Conservation (phyloP, 2,797 vertebrate species). For the Phataginus tricuspis region DNA sequence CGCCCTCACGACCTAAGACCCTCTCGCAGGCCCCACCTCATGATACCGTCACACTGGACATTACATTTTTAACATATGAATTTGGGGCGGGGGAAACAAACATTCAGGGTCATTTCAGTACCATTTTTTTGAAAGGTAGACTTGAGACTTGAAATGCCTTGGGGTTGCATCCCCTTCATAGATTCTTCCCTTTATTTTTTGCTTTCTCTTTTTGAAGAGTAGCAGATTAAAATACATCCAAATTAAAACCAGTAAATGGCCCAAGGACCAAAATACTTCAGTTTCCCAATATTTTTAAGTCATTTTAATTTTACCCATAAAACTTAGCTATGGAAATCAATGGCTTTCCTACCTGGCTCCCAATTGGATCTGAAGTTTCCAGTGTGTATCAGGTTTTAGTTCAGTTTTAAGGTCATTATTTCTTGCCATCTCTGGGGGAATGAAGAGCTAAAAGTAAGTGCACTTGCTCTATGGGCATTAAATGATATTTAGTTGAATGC, state of each 20-base stretch:
- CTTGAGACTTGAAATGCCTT: background rate
- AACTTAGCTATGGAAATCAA: background rate
- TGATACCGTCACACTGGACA: background rate
- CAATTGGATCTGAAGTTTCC: background rate
- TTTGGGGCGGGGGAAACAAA: background rate
- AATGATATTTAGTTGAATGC: slow-evolving; percentile 26
- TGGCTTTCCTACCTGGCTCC: background rate
- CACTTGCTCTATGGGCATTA: background rate
- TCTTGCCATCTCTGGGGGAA: slow-evolving; percentile 14
- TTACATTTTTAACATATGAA: background rate
- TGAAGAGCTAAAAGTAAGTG: background rate
- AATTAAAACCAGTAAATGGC: background rate
- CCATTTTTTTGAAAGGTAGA: background rate
- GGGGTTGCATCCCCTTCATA: background rate
- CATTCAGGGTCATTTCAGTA: background rate
- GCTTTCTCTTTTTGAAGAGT: background rate
- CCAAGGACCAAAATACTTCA: background rate
- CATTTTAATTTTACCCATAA: background rate
- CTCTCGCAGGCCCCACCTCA: background rate
- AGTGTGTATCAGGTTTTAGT: background rate
- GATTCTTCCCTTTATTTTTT: background rate
- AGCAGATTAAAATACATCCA: background rate
- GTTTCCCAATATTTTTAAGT: background rate
- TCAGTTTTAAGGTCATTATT: background rate
- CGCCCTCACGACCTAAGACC: background rate